Conservation (phyloP, 2,888 invertebrate species). For the Odiellus spinosus region DNA sequence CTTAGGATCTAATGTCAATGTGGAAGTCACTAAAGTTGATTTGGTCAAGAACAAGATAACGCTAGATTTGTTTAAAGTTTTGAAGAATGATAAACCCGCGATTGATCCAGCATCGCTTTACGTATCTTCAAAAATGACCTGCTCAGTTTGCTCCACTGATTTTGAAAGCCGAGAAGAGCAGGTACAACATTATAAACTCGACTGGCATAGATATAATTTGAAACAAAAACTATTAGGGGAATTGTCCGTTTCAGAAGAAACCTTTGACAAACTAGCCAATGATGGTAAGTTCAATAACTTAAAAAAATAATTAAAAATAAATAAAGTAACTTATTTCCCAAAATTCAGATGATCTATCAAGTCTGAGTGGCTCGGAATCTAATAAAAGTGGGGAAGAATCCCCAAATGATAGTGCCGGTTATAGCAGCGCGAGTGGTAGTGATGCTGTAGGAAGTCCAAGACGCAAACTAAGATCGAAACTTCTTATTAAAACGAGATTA, state of each 20-base stretch:
- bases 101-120: background rate
- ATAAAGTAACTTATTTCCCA: background rate
- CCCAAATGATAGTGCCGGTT: background rate
- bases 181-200: constrained; percentile 57
- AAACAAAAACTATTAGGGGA: constrained; percentile 49
- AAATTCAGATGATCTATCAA: constrained; percentile 1
- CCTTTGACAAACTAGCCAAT: constrained; percentile 32
- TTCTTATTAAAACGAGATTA: background rate
- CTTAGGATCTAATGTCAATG: too few species aligned
- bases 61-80: too few species aligned
- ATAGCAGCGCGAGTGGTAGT: constrained; percentile 1
- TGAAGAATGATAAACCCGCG: background rate
- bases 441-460: background rate
- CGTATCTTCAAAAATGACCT: background rate
- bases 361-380: constrained; percentile 2
- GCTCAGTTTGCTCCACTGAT: background rate
- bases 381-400: background rate
- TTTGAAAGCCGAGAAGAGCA: background rate
- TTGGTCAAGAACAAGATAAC: too few species aligned
- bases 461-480: constrained; percentile 22
- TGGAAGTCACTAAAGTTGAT: too few species aligned
- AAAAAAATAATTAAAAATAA: background rate
- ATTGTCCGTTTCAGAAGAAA: constrained; percentile 39
- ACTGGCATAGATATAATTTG: constrained; percentile 71
- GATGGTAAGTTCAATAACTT: constrained; percentile 8